phyloP scores from a whole-genome alignment of 2,797 vertebrate species.

The Adelosebastes latens region DNA sequence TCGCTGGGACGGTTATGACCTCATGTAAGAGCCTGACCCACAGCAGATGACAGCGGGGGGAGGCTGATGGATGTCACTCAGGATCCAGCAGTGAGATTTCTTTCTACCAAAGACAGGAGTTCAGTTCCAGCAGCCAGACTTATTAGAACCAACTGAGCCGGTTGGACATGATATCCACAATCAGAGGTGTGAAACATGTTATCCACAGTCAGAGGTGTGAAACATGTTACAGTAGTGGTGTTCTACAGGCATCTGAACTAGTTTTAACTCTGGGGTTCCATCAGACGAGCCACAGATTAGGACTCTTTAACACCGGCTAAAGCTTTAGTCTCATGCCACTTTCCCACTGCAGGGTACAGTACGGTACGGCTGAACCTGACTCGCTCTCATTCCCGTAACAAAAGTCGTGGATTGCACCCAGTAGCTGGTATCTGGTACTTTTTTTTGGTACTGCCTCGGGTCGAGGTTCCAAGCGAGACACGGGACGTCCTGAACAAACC shows the following conservation, averaged over 20 bases:
- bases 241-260: too few relatives aligned
- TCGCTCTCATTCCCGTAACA: too few relatives aligned
- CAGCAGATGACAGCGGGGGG: neutral
- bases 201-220: neutral
- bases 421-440: too few relatives aligned
- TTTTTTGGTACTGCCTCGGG: neutral
- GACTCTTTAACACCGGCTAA: too few relatives aligned
- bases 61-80: neutral
- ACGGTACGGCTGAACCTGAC: too few relatives aligned
- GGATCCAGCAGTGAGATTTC: neutral
- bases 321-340: too few relatives aligned
- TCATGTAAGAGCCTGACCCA: constrained; percentile 26
- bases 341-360: too few relatives aligned
- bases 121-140: neutral
- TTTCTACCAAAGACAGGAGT: neutral
- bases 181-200: neutral
- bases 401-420: too few relatives aligned
- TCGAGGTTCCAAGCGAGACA: neutral
- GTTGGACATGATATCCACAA: too few relatives aligned
- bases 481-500: too few relatives aligned
- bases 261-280: too few relatives aligned
- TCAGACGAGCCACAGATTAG: too few relatives aligned
- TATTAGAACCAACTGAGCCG: neutral
- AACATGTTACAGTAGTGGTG: neutral
- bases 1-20: neutral